Evolutionary conservation across 2,113 vertebrate genomes (phyloP).

Genomic region (Oncorhynchus masou): DNA sequence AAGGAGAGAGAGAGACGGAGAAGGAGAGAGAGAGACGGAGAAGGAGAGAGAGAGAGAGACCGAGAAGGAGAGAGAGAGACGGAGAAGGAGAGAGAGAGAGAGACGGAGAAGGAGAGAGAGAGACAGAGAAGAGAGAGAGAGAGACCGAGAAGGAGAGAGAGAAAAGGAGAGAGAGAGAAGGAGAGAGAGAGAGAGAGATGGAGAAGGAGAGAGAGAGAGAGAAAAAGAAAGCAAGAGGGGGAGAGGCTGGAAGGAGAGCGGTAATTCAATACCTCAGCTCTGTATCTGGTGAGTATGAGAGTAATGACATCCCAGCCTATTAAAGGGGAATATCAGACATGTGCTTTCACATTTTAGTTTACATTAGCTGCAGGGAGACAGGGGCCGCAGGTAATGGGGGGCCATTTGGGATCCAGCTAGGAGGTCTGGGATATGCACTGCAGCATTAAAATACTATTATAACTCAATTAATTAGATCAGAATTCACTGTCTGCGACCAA

Average conservation of each 20-base stretch:
- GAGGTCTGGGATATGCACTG: conserved; percentile 9
- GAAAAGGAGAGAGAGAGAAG: fast-evolving
- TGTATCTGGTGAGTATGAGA: conserved; percentile 49
- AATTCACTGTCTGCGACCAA: background rate
- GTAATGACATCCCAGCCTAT: conserved; percentile 52
- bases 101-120: too few species aligned
- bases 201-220: conserved; percentile 1
- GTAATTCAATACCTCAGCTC: conserved; percentile 53
- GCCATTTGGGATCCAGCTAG: too few species aligned
- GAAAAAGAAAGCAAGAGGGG: too few species aligned
- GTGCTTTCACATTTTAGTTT: conserved; percentile 37
- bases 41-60: too few species aligned
- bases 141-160: too few species aligned
- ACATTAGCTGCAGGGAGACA: conserved; percentile 27
- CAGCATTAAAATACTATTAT: conserved; percentile 4
- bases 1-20: too few species aligned
- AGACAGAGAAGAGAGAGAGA: too few species aligned
- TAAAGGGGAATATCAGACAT: conserved; percentile 38
- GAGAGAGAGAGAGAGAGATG: background rate
- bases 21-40: too few species aligned
- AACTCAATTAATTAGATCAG: conserved; percentile 4
- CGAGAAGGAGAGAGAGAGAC: too few species aligned
- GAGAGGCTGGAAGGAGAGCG: background rate
- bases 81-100: too few species aligned
- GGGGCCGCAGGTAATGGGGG: conserved; percentile 12